These are phyloP conservation scores for Enteromius unitaeniatus DNA, from an alignment of 2,797 vertebrate genomes.

Conservation along the genomic window DNA sequence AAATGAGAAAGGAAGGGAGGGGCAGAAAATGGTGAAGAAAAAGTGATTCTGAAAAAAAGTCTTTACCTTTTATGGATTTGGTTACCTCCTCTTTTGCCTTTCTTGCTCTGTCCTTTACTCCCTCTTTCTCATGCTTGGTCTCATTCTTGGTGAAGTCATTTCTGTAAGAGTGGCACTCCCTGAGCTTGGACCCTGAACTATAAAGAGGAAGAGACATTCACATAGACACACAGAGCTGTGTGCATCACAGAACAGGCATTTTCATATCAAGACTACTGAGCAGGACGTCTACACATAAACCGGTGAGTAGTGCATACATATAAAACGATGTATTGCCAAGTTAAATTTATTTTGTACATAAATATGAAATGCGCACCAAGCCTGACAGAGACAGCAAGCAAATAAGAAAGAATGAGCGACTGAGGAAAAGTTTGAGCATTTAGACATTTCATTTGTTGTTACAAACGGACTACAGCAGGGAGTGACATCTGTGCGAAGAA, in stretches of 20 bases:
- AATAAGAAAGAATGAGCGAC: background rate
- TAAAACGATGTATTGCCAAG: background rate
- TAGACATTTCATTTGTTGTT: background rate
- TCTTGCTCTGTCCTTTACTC: slow-evolving; percentile 18
- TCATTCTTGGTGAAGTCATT: slow-evolving; percentile 46
- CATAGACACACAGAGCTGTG: slow-evolving; percentile 10
- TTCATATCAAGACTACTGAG: slow-evolving; percentile 8
- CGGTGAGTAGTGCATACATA: slow-evolving; percentile 15
- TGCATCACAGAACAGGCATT: slow-evolving; percentile 18
- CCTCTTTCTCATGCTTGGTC: slow-evolving; percentile 22
- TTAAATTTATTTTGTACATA: background rate
- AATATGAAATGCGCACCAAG: background rate
- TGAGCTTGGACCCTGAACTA: slow-evolving; percentile 52
- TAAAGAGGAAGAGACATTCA: slow-evolving; percentile 48
- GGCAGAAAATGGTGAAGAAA: background rate
- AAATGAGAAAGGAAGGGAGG: slow-evolving; percentile 32
- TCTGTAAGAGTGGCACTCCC: slow-evolving; percentile 33
- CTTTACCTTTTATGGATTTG: slow-evolving; percentile 33
- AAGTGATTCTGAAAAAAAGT: slow-evolving; percentile 4
- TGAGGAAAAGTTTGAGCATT: background rate
- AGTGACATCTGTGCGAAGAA: background rate
- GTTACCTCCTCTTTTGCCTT: slow-evolving; percentile 46
- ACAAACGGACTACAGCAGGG: background rate
- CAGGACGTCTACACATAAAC: slow-evolving; percentile 9
- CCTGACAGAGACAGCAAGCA: background rate